Base-by-base conservation (phyloP, 2,888 invertebrate species). In the Dynastes hyllus region DNA sequence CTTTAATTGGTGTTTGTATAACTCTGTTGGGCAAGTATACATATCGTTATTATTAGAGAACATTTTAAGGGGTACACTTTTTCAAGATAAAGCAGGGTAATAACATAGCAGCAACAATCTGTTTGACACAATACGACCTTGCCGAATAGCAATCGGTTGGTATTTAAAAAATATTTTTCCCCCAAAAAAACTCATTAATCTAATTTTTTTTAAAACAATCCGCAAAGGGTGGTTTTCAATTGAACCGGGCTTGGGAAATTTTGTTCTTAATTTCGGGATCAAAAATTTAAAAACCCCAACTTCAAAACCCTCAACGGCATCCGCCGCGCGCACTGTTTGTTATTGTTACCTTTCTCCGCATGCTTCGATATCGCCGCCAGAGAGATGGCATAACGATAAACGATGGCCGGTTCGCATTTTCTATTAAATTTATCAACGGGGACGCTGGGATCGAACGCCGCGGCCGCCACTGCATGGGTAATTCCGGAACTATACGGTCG, bases 351-450 rank as follows among this genome's bases (percentile, higher is more conserved):
- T 63, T 63, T 13, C 63, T 22, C 55, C 22, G 22, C 27, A 11
- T 29, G 63, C 29, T 63, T n/a, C 63, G 11, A 32, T 63, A 29
- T 11, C 63, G 32, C 32, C 29, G 32, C 11, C 13, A 11, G 11
- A 63, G 63, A 63, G 63, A 63, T 63, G 63, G 63, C 32, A 53
- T 53, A 63, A 63, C 29, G 63, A 63, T 63, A 63, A 63, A 63
- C 63, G 63, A 63, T 63, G 32, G 27, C 63, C 29, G 63, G 29
- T 63, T 29, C 63, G 63, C 2, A 50, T 67, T 67, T 50, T 65
- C 65, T 50, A 67, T 67, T 67, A 50, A 11, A 67, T 67, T 67
- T 50, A 50, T 67, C 67, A 67, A 27, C 16, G n/a, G 50, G 45
- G 63, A 29, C 29, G 63, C 29, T 29, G 13, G 63, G 32, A 63